Percentiles rank a stretch among this genome's conserved stretches.
These are phyloP conservation scores for Hyposoter didymator DNA, from an alignment of 2,888 invertebrate genomes.

Conservation along the genomic window DNA sequence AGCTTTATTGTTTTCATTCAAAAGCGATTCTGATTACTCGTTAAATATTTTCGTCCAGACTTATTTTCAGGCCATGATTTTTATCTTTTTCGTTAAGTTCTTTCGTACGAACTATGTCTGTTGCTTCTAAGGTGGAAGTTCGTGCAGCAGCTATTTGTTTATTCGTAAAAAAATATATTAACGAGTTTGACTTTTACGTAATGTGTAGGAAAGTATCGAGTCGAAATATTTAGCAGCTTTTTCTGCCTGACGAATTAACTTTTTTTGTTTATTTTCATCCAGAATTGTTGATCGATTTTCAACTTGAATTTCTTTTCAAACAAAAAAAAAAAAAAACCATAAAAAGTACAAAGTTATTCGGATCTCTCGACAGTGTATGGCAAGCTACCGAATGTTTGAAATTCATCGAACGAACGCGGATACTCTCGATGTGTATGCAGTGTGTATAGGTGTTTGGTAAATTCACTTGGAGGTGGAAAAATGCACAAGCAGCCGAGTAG, in stretches of 20 bases:
- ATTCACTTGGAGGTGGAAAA: constrained; percentile 47
- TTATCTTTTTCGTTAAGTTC: background rate
- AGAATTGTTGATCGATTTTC: background rate
- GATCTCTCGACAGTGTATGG: background rate
- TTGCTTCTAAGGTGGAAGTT: background rate
- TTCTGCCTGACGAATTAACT: background rate
- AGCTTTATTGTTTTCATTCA: constrained; percentile 16
- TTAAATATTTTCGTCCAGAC: background rate
- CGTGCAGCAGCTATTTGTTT: background rate
- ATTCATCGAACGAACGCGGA: background rate
- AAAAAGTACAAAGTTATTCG: background rate
- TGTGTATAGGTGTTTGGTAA: background rate
- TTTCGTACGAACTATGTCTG: background rate
- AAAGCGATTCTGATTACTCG: constrained; percentile 31
- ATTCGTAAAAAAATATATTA: background rate
- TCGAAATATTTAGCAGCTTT: background rate
- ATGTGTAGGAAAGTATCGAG: background rate
- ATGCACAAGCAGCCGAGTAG: constrained; percentile 62
- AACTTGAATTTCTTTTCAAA: background rate
- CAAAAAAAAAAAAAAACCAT: background rate
- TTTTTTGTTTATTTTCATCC: background rate
- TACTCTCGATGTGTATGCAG: background rate
- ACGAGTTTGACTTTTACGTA: background rate
- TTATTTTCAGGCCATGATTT: background rate
- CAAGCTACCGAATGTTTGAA: background rate